Percentiles rank a stretch among this genome's conserved stretches.
Conservation (phyloP, 2,888 invertebrate genomes). For the Dolichomitus sp. region DNA sequence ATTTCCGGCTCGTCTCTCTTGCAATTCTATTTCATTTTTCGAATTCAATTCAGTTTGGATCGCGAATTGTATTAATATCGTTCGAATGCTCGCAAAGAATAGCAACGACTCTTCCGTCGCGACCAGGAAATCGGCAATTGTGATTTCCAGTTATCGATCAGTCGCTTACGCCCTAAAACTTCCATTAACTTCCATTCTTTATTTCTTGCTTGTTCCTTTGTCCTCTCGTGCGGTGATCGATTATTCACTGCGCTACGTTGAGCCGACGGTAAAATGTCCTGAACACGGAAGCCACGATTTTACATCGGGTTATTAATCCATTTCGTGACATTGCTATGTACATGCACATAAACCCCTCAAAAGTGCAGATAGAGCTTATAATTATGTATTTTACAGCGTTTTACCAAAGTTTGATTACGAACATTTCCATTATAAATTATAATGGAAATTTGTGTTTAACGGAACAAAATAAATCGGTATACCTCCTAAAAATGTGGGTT, state of each 20-base stretch:
- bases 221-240: not conserved
- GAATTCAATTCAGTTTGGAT: constrained; percentile 1
- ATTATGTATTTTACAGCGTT: too few species aligned
- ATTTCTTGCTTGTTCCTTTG: not conserved
- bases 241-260: not conserved
- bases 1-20: not conserved
- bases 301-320: not conserved
- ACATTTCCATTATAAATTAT: too few species aligned
- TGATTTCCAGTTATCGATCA: constrained; percentile 39
- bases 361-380: not conserved
- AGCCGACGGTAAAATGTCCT: constrained; percentile 24
- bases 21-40: not conserved
- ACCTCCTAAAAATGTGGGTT: too few species aligned
- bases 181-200: constrained; percentile 36
- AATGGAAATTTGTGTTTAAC: too few species aligned
- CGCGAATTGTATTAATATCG: not conserved
- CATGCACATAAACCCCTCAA: not conserved
- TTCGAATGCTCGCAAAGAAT: constrained; percentile 7
- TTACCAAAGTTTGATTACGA: too few species aligned
- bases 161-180: constrained; percentile 15
- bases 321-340: not conserved
- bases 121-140: constrained; percentile 7
- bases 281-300: not conserved
- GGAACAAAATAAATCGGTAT: too few species aligned
- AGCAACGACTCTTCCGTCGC: not conserved